Conservation (phyloP, 2,113 vertebrate species). For the Pseudorectes ferrugineus region DNA sequence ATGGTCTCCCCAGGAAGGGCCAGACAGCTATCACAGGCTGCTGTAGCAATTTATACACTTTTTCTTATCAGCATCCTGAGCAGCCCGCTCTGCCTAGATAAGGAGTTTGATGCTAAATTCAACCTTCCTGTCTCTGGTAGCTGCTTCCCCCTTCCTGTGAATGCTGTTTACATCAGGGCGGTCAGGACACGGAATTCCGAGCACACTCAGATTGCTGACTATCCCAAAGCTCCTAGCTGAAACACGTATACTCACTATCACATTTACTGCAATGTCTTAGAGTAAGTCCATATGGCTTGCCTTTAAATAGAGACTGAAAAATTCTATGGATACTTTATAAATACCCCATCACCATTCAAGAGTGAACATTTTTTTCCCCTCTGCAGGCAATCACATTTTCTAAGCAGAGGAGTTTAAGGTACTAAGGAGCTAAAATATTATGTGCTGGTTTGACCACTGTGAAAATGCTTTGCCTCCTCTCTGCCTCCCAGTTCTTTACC, state of each 20-base stretch:
- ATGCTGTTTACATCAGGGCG: background rate
- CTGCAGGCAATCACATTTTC: background rate
- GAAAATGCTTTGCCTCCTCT: background rate
- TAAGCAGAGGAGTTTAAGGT: background rate
- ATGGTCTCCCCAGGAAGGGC: background rate
- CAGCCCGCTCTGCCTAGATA: constrained; percentile 16
- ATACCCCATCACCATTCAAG: background rate
- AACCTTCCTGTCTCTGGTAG: constrained; percentile 42
- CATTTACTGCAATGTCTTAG: background rate
- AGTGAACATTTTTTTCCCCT: background rate
- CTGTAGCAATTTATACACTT: background rate
- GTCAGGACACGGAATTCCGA: background rate
- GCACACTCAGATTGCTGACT: background rate
- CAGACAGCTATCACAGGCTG: background rate
- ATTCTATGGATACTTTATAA: background rate
- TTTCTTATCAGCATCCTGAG: constrained; percentile 10
- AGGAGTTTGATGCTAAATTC: constrained; percentile 41
- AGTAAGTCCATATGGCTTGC: background rate
- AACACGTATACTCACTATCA: background rate
- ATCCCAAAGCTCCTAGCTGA: background rate
- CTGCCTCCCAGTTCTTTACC: background rate
- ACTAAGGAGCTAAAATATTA: background rate
- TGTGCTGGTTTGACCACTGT: background rate
- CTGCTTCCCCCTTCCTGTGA: constrained; percentile 31
- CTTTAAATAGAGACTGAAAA: background rate